Evolutionary conservation across 2,113 vertebrate genomes (phyloP).

Genomic region (Myxocyprinus asiaticus): DNA sequence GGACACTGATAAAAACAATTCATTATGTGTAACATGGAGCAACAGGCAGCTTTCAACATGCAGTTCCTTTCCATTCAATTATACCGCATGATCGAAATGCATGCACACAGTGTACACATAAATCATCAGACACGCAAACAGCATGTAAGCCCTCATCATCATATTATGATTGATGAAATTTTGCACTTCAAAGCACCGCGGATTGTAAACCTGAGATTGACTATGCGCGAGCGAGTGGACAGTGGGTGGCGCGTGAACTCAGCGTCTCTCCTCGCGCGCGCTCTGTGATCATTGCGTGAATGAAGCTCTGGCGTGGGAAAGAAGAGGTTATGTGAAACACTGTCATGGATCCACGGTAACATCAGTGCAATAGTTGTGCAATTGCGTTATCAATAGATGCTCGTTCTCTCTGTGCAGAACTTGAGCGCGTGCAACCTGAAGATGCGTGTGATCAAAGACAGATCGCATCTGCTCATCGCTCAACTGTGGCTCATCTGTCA

Average conservation of each 20-base stretch:
- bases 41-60: not conserved
- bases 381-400: conserved; percentile 18
- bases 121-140: too few relatives aligned
- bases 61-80: not conserved
- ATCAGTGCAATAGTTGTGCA: conserved; percentile 43
- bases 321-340: conserved; percentile 2
- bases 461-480: conserved; percentile 50
- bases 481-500: conserved; percentile 66
- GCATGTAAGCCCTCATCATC: not conserved
- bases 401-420: not conserved
- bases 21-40: not conserved
- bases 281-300: not conserved
- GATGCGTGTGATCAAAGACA: conserved; percentile 58
- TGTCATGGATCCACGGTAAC: conserved; percentile 61
- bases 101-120: not conserved
- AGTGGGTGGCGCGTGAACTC: conserved; percentile 68
- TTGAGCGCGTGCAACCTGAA: not conserved
- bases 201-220: not conserved
- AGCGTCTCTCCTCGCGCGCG: conserved; percentile 37
- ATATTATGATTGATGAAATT: not conserved
- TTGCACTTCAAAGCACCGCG: too few relatives aligned
- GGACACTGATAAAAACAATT: not conserved
- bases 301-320: conserved; percentile 33
- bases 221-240: conserved; percentile 35
- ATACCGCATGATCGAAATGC: not conserved